phyloP scores from a whole-genome alignment of 2,113 vertebrate genomes.

The Thunnus thynnus region DNA sequence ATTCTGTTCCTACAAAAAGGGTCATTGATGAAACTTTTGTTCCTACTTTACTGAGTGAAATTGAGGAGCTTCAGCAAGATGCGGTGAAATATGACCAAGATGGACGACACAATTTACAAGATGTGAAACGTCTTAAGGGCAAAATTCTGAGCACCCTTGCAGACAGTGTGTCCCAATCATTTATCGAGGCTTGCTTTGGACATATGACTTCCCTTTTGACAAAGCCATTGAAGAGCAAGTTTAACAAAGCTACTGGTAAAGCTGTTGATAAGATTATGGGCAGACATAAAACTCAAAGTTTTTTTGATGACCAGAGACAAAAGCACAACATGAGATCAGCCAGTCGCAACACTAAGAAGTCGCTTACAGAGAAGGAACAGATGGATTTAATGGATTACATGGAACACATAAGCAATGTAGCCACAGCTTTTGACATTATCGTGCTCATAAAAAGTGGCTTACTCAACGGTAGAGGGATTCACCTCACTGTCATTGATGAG shows the following conservation, averaged over 20 bases:
- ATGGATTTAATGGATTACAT: not conserved
- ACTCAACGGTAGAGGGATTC: not conserved
- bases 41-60: not conserved
- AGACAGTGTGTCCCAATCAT: not conserved
- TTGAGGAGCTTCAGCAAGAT: not conserved
- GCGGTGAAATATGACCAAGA: not conserved
- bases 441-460: not conserved
- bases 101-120: not conserved
- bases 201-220: not conserved
- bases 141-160: not conserved
- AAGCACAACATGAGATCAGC: not conserved
- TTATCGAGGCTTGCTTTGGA: not conserved
- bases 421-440: not conserved
- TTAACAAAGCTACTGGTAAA: not conserved
- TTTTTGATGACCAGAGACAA: not conserved
- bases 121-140: not conserved
- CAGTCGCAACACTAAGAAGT: not conserved
- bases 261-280: not conserved
- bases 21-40: not conserved
- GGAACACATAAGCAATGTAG: not conserved
- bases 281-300: not conserved
- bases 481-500: not conserved
- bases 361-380: not conserved
- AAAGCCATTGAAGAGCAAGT: not conserved
- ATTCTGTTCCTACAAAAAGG: not conserved